These are phyloP conservation scores for Galaxea fascicularis DNA, from an alignment of 92 coral and sea anemone species.

Conservation along the genomic window DNA sequence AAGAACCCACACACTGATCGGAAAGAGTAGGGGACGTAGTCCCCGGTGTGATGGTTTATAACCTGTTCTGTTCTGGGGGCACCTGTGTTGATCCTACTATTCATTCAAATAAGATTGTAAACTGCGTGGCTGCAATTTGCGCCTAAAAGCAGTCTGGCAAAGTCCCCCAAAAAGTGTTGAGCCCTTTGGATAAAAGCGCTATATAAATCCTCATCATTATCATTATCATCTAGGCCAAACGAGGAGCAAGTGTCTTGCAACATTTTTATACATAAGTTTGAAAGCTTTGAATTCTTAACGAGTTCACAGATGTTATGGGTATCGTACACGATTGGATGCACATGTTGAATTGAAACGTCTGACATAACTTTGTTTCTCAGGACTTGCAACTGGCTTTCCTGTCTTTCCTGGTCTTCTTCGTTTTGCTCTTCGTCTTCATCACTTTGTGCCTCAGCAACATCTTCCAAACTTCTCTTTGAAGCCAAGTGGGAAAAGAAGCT, in stretches of 20 bases:
- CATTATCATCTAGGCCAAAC: constrained; percentile 26
- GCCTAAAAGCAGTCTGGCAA: too few relatives aligned
- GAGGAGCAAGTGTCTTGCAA: constrained; percentile 33
- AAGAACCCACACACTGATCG: too few relatives aligned
- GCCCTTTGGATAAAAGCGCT: too few relatives aligned
- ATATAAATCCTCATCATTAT: too few relatives aligned
- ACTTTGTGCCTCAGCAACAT: constrained; percentile 11
- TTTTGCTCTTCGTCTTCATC: constrained; percentile 29
- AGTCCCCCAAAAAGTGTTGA: too few relatives aligned
- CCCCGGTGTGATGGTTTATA: too few relatives aligned
- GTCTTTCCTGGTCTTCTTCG: not conserved
- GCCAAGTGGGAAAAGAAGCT: constrained; percentile 46
- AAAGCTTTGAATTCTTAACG: constrained; percentile 23
- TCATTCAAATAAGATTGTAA: too few relatives aligned
- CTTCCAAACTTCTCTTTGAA: constrained; percentile 41
- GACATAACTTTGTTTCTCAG: constrained; percentile 47
- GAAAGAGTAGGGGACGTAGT: too few relatives aligned
- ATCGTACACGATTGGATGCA: constrained; percentile 58
- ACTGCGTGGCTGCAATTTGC: too few relatives aligned
- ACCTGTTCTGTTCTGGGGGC: too few relatives aligned
- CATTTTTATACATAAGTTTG: constrained; percentile 37
- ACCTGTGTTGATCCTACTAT: too few relatives aligned
- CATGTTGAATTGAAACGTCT: constrained; percentile 35
- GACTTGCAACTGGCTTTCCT: constrained; percentile 18
- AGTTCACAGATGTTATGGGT: constrained; percentile 41